Percentiles rank a stretch among this genome's conserved stretches.
Conservation (phyloP, 2,113 vertebrate genomes). For the Caranx melampygus region DNA sequence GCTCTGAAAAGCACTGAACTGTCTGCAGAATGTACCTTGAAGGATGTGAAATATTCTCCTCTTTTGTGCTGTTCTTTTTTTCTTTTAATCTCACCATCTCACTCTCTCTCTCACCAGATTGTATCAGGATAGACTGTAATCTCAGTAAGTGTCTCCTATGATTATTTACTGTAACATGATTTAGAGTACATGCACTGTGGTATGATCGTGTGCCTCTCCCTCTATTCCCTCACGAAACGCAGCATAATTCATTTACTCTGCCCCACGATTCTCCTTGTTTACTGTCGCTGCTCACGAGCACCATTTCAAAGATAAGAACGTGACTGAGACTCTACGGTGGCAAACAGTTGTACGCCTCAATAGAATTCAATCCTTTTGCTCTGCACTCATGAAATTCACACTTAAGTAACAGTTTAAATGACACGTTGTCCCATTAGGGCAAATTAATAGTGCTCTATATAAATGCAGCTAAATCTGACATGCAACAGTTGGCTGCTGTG, state of each 20-base stretch:
- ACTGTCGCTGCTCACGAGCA: constrained; percentile 37
- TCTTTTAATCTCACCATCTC: constrained; percentile 88
- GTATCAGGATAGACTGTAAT: constrained; percentile 98
- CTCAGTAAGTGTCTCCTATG: constrained; percentile 92
- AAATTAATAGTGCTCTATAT: constrained; percentile 43
- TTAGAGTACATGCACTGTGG: constrained; percentile 62
- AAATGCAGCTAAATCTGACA: constrained; percentile 46
- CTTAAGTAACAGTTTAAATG: constrained; percentile 24
- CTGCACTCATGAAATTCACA: constrained; percentile 10
- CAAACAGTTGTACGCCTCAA: constrained; percentile 7
- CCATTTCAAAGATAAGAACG: constrained; percentile 48
- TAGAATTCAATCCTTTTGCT: constrained; percentile 44
- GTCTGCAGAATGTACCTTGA: constrained; percentile 93
- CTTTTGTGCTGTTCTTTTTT: constrained; percentile 84
- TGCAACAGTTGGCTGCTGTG: constrained; percentile 27
- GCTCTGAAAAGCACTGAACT: constrained; percentile 83
- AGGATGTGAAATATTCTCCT: constrained; percentile 92
- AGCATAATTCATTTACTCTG: constrained; percentile 46
- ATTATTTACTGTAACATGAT: constrained; percentile 76
- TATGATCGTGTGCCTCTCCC: constrained; percentile 46
- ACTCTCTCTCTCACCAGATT: constrained; percentile 93
- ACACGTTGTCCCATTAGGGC: constrained; percentile 33
- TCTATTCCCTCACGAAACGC: constrained; percentile 38
- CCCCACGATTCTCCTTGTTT: constrained; percentile 32
- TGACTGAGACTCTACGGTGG: constrained; percentile 21